Conservation (phyloP, 2,888 invertebrate genomes). For the Hydrotaea cyrtoneurina region DNA sequence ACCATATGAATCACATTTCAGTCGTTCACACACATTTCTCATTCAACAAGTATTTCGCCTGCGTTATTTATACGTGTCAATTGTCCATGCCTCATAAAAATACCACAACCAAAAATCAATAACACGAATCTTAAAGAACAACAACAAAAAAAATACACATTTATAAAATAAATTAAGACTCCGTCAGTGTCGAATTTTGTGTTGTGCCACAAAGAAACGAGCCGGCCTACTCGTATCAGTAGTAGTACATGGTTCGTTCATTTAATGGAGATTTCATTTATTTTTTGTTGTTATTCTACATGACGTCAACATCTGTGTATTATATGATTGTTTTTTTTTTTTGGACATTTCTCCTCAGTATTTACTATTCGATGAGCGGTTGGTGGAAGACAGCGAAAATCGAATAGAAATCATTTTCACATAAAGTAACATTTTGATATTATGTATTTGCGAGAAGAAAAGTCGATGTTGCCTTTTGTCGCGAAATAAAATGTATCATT, state of each 20-base stretch:
- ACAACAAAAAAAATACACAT: neutral
- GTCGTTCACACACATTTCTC: neutral
- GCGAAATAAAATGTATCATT: constrained; percentile 27
- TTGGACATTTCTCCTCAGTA: constrained; percentile 26
- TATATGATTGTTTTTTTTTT: constrained; percentile 40
- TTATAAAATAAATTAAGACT: constrained; percentile 26
- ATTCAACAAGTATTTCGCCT: constrained; percentile 27
- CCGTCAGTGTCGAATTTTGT: constrained; percentile 24
- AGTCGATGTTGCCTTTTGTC: constrained; percentile 29
- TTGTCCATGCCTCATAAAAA: constrained; percentile 58
- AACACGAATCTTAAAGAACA: constrained; percentile 15
- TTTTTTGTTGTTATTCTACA: constrained; percentile 36
- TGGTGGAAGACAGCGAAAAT: constrained; percentile 46
- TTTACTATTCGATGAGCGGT: constrained; percentile 30
- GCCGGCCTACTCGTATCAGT: neutral
- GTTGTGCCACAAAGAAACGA: neutral
- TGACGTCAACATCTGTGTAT: constrained; percentile 61
- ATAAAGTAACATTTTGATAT: neutral
- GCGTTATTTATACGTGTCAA: constrained; percentile 47
- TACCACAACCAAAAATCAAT: constrained; percentile 43
- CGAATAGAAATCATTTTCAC: constrained; percentile 12
- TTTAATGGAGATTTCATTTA: constrained; percentile 49
- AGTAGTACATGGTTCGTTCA: constrained; percentile 29
- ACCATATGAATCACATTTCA: constrained; percentile 3
- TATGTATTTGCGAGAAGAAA: neutral